Evolutionary conservation across 2,888 invertebrate genomes (phyloP).

Genomic region (Xylocampa areola): DNA sequence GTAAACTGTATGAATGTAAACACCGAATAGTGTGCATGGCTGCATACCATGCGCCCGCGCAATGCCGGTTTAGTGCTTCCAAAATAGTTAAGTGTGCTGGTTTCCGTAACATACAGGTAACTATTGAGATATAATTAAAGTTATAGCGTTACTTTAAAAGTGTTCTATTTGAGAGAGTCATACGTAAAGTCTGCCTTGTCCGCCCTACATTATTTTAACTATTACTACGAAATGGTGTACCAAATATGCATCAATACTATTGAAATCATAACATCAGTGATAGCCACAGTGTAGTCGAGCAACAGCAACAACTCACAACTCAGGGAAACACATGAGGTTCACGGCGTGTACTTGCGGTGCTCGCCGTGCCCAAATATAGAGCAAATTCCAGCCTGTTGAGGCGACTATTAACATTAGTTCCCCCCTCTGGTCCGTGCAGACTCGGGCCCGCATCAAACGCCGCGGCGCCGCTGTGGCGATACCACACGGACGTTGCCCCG

Average conservation of each 20-base stretch:
- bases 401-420: constrained; percentile 54
- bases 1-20: constrained; percentile 64
- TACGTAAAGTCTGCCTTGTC: no score
- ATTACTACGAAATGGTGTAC: neutral
- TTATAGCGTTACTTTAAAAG: no score
- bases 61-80: constrained; percentile 55
- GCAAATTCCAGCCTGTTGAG: constrained; percentile 66
- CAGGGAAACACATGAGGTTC: constrained; percentile 46
- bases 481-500: constrained; percentile 46
- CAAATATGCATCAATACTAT: neutral
- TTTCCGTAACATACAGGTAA: constrained; percentile 51
- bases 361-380: constrained; percentile 71
- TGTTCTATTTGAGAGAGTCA: no score
- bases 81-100: constrained; percentile 60
- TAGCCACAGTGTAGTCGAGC: no score
- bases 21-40: constrained; percentile 50
- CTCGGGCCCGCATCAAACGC: constrained; percentile 38
- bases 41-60: constrained; percentile 51
- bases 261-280: neutral
- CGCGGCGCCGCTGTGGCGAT: constrained; percentile 38
- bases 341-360: constrained; percentile 42
- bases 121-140: constrained; percentile 10
- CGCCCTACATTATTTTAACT: no score
- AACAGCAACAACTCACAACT: no score
- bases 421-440: constrained; percentile 33